A percentile compares a stretch with the other conserved stretches of the same genome.
These are phyloP conservation scores for Microctonus aethiopoides DNA, from an alignment of 2,888 invertebrate species.

Conservation along the genomic window DNA sequence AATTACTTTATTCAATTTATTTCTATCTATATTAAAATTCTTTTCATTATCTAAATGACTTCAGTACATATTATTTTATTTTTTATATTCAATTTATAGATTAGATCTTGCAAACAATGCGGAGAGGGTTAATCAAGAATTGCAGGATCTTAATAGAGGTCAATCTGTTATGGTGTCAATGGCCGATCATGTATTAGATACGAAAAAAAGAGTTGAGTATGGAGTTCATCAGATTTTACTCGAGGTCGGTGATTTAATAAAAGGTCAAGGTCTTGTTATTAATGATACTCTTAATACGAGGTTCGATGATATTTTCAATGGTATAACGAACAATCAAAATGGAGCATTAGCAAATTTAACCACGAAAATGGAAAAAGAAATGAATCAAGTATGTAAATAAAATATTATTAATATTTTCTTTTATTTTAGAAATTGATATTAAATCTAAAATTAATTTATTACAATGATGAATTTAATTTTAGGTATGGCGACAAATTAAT, in stretches of 20 bases:
- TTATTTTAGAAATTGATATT: not conserved
- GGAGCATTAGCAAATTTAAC: constrained; percentile 80
- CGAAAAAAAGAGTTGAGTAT: constrained; percentile 85
- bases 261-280: constrained; percentile 74
- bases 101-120: constrained; percentile 56
- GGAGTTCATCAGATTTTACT: constrained; percentile 84
- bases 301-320: constrained; percentile 77
- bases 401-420: not conserved
- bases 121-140: constrained; percentile 55
- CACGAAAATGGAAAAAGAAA: constrained; percentile 81
- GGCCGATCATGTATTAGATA: constrained; percentile 85
- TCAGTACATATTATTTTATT: not conserved
- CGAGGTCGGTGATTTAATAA: constrained; percentile 79
- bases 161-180: constrained; percentile 84
- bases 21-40: not conserved
- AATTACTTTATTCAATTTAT: constrained; percentile 4
- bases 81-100: constrained; percentile 40
- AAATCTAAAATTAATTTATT: not conserved
- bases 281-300: constrained; percentile 76
- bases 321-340: constrained; percentile 79
- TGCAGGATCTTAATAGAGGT: constrained; percentile 75
- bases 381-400: constrained; percentile 72
- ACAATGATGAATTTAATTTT: not conserved
- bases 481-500: constrained; percentile 90
- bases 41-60: not conserved